These are phyloP conservation scores for Caretta caretta DNA, from an alignment of 2,113 vertebrate species.

Conservation along the genomic window DNA sequence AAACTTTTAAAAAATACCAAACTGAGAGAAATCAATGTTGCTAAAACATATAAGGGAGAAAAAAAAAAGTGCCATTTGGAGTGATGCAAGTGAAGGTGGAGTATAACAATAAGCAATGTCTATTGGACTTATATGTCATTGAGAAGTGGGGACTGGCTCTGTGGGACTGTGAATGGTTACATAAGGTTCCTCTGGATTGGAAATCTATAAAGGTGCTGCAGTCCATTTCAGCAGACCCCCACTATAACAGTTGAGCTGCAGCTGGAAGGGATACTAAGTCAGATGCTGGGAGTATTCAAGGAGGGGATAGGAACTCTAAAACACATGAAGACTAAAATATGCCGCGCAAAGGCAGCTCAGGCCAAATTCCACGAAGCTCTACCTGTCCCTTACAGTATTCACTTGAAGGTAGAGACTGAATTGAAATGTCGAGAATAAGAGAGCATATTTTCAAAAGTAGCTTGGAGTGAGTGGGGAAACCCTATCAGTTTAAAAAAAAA, in stretches of 20 bases:
- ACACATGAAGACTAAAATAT: background rate
- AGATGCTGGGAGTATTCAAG: background rate
- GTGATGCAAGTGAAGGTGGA: background rate
- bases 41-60: background rate
- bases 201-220: background rate
- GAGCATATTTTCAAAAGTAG: background rate
- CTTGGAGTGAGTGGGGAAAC: background rate
- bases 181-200: background rate
- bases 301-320: background rate
- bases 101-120: background rate
- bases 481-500: background rate
- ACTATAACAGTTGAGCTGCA: background rate
- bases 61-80: background rate
- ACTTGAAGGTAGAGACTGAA: background rate
- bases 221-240: background rate
- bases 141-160: background rate
- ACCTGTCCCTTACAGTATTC: background rate
- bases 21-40: background rate
- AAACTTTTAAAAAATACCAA: background rate
- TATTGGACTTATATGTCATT: background rate
- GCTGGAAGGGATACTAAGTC: background rate
- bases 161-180: background rate
- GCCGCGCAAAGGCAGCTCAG: background rate
- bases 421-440: background rate
- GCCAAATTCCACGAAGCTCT: background rate